These are phyloP conservation scores for Trinorchestia longiramus DNA, from an alignment of 1,140 invertebrate genomes.

Conservation along the genomic window DNA sequence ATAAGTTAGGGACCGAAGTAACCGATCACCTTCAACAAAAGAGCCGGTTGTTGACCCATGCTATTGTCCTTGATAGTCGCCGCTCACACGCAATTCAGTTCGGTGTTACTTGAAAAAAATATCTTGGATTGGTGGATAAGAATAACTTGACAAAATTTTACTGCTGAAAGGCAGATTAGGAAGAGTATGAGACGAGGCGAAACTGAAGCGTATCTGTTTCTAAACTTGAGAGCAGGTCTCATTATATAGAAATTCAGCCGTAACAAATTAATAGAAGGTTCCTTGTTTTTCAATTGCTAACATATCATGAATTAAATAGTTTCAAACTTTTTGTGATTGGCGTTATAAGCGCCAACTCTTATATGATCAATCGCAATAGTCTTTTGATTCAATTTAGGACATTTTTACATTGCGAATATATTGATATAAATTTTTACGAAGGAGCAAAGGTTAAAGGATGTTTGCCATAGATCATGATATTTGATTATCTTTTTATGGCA, in stretches of 20 bases:
- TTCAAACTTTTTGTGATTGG: no score
- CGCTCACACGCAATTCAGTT: not conserved
- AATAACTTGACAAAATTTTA: not conserved
- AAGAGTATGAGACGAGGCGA: not conserved
- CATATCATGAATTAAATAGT: no score
- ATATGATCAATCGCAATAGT: no score
- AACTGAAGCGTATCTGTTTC: not conserved
- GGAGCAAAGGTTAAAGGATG: no score
- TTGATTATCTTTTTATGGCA: no score
- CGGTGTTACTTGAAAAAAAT: not conserved
- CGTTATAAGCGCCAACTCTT: no score
- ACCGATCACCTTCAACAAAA: not conserved
- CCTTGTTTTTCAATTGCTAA: no score
- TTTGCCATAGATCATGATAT: no score
- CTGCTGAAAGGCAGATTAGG: not conserved
- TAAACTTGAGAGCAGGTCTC: not conserved
- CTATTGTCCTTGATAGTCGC: not conserved
- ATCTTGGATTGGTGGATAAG: not conserved
- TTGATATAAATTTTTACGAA: no score
- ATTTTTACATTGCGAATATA: no score
- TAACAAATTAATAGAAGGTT: not conserved
- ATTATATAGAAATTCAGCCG: not conserved
- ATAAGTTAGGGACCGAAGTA: not conserved
- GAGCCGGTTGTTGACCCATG: not conserved
- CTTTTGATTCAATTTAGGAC: no score